phyloP scores from a whole-genome alignment of 2,888 invertebrate species.

The Adelognathus sp. region DNA sequence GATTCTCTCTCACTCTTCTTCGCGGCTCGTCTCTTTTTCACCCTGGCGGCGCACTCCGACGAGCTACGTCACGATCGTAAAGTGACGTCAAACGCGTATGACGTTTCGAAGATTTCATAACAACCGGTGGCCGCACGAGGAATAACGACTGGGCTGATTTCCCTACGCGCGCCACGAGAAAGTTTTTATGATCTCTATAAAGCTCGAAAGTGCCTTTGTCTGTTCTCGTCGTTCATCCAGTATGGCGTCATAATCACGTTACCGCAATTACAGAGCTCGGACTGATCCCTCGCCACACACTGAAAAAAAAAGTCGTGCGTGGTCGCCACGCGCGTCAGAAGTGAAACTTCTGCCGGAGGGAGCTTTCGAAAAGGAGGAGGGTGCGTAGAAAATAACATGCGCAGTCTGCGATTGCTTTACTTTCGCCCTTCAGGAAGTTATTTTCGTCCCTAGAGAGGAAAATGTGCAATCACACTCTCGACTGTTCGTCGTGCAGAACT shows the following conservation, averaged over 20 bases:
- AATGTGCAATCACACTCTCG: too few relatives aligned
- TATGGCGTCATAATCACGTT: neutral
- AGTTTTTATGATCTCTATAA: conserved; percentile 19
- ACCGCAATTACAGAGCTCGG: neutral
- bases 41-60: conserved; percentile 35
- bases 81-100: conserved; percentile 54
- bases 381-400: too few relatives aligned
- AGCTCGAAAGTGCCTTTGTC: conserved; percentile 1
- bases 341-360: too few relatives aligned
- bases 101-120: conserved; percentile 46
- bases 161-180: neutral
- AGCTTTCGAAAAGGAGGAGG: too few relatives aligned
- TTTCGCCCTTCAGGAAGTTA: too few relatives aligned
- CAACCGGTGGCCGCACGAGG: conserved; percentile 5
- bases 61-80: conserved; percentile 54
- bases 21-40: conserved; percentile 40
- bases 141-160: conserved; percentile 18
- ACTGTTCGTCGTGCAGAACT: too few relatives aligned
- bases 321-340: too few relatives aligned
- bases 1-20: conserved; percentile 24
- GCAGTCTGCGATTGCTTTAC: too few relatives aligned
- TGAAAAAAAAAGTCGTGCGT: too few relatives aligned
- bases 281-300: too few relatives aligned
- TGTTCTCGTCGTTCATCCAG: conserved; percentile 12
- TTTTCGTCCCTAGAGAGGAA: too few relatives aligned